Base-by-base conservation (phyloP, 2,797 vertebrate genomes). In the Helarctos malayanus region DNA sequence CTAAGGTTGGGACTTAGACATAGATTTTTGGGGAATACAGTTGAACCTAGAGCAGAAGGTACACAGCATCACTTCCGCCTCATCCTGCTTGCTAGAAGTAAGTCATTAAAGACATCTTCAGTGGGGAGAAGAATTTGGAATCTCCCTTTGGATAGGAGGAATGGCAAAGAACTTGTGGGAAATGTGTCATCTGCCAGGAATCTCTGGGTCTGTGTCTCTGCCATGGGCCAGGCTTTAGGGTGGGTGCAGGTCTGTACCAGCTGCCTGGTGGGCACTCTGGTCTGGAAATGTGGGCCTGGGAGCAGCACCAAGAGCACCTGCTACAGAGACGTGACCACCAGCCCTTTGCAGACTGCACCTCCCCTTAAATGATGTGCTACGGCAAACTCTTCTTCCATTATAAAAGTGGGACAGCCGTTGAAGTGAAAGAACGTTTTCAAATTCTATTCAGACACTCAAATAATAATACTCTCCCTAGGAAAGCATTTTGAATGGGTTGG, bases 361-460 rank as follows among this genome's bases (percentile, higher is more conserved):
- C 23, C 14, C 15, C 13, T 87, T 16, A 18, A 7, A 38, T 15
- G 54, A 45, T 23, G 15, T 14, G 15, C 38, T 35, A 49, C 10
- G n/a, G 23, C n/a, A 32, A 87, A 23, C 9, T 47, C 59, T 11
- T 85, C 57, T 91, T 81, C 47, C 18, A 0, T 65, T 45, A 88
- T 35, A 2, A 91, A 79, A 76, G 79, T 18, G 5, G 29, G 3
- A 32, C 14, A 52, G 18, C 56, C 6, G 80, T 76, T 91, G 25
- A 84, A 54, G 38, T 69, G 52, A 81, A 68, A 78, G 76, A 95
- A 41, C 41, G 32, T 71, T 79, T 79, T 27, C 27, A 52, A 38
- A 78, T 49, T 78, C 59, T 78, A 15, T 87, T 90, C 90, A 82
- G 63, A 90, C 47, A 73, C 27, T 8, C n/a, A 82, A 81, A 49